Percentiles rank a stretch among this genome's conserved stretches.
phyloP scores from a whole-genome alignment of 1,140 invertebrate species.

The Tetragonula clypearis region DNA sequence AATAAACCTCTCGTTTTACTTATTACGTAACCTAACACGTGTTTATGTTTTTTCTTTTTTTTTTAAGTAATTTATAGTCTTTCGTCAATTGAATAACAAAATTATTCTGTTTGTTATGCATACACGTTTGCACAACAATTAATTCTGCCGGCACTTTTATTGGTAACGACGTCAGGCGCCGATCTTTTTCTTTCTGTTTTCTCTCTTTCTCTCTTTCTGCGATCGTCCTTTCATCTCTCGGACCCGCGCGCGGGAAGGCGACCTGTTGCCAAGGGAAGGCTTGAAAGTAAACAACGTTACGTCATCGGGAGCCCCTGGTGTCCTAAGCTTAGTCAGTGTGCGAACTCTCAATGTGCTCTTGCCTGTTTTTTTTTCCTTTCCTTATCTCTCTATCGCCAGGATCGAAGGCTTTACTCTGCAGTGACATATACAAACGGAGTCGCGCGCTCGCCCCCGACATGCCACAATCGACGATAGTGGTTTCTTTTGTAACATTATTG shows the following conservation, averaged over 20 bases:
- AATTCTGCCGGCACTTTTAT: neutral
- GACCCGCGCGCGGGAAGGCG: conserved; percentile 61
- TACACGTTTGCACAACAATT: neutral
- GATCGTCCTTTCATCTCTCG: conserved; percentile 26
- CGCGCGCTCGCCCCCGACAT: neutral
- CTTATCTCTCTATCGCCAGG: conserved; percentile 39
- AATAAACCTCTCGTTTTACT: too few relatives aligned
- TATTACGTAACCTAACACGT: too few relatives aligned
- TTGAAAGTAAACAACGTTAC: conserved; percentile 74
- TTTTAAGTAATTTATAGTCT: neutral
- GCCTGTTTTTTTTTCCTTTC: conserved; percentile 40
- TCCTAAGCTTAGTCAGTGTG: conserved; percentile 54
- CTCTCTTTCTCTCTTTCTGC: neutral
- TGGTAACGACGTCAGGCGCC: neutral
- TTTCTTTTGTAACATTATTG: too few relatives aligned
- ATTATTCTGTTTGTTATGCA: neutral
- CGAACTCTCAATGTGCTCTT: conserved; percentile 36
- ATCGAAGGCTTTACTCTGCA: conserved; percentile 39
- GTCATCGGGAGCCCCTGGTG: conserved; percentile 61
- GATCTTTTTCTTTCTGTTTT: neutral
- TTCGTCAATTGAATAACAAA: neutral
- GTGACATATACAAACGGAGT: conserved; percentile 14
- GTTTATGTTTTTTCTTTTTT: too few relatives aligned
- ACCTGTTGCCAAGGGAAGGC: conserved; percentile 74
- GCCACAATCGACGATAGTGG: neutral